phyloP scores from a whole-genome alignment of 2,888 invertebrate genomes.

The Eudasyphora cyanicolor region DNA sequence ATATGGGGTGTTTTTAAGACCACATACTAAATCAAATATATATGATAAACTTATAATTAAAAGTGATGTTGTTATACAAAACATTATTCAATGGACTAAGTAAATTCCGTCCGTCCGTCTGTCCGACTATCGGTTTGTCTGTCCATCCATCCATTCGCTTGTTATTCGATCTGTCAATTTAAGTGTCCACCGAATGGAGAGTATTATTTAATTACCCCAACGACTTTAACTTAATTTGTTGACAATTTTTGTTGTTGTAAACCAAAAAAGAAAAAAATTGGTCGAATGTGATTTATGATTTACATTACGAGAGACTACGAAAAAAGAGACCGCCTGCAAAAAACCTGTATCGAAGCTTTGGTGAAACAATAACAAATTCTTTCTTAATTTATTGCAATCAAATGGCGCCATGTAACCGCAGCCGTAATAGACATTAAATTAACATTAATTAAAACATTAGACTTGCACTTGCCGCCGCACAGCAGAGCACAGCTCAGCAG shows the following conservation, averaged over 20 bases:
- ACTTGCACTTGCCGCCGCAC: not conserved
- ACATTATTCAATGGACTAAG: not conserved
- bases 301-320: not conserved
- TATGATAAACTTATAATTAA: conserved; percentile 21
- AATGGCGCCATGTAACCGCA: conserved; percentile 38
- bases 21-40: conserved; percentile 1
- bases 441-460: conserved; percentile 25
- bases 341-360: conserved; percentile 16
- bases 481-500: not conserved
- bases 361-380: conserved; percentile 43
- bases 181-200: not conserved
- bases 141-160: not conserved
- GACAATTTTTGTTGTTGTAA: conserved; percentile 29
- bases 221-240: conserved; percentile 44
- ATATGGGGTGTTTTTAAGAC: not conserved
- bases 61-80: conserved; percentile 24
- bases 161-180: not conserved
- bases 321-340: conserved; percentile 25
- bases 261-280: conserved; percentile 17
- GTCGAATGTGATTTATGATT: no score
- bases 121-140: not conserved
- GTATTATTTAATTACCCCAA: conserved; percentile 25
- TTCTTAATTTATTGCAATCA: conserved; percentile 45
- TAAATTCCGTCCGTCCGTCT: conserved; percentile 4
- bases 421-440: conserved; percentile 34